Percentiles rank a stretch among this genome's conserved stretches.
These are phyloP conservation scores for Anseranas semipalmata DNA, from an alignment of 2,113 vertebrate species.

Conservation along the genomic window DNA sequence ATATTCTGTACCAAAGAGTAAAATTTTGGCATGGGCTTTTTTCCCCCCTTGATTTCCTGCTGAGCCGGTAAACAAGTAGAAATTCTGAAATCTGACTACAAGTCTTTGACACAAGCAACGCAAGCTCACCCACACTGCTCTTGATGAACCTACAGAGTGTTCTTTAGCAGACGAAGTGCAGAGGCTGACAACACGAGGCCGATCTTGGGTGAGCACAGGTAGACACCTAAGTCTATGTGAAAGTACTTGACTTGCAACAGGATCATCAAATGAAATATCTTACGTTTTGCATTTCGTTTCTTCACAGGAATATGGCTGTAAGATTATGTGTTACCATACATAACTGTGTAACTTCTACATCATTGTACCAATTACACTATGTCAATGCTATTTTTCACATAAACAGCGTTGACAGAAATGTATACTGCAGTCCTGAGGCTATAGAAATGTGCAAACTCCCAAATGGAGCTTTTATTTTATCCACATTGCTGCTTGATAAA, in stretches of 20 bases:
- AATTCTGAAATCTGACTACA: not conserved
- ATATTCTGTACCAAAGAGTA: not conserved
- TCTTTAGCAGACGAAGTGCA: not conserved
- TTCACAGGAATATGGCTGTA: not conserved
- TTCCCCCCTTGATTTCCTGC: not conserved
- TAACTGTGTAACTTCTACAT: not conserved
- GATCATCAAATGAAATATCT: not conserved
- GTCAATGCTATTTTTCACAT: conserved; percentile 44
- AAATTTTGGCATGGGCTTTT: not conserved
- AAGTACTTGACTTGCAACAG: not conserved
- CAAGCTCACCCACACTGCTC: not conserved
- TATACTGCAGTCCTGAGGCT: conserved; percentile 23
- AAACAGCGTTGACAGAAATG: conserved; percentile 37
- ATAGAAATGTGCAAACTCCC: conserved; percentile 30
- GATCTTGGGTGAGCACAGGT: not conserved
- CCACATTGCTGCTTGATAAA: not conserved
- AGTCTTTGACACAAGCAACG: not conserved
- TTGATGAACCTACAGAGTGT: not conserved
- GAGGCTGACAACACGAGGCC: not conserved
- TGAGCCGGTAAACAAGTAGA: not conserved
- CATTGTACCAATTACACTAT: not conserved
- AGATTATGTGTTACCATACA: not conserved
- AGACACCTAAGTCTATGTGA: not conserved
- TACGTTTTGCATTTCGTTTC: not conserved
- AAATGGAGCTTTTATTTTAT: not conserved